These are phyloP conservation scores for Akabosia matsudoensis DNA, from an alignment of 1,140 invertebrate genomes.

Conservation along the genomic window DNA sequence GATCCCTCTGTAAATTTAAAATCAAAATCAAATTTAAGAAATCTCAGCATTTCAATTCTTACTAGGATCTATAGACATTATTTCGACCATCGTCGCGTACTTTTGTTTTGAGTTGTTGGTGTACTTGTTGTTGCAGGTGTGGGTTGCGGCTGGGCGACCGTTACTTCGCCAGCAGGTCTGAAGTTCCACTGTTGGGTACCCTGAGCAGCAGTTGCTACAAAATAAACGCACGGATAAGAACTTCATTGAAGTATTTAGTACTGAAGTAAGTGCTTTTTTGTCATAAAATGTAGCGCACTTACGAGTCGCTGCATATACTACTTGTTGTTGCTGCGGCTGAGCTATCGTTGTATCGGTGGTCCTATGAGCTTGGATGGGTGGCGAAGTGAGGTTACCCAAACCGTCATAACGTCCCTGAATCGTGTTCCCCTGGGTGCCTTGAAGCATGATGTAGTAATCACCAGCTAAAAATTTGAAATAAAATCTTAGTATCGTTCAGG, in stretches of 20 bases:
- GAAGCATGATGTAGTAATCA: constrained; percentile 40
- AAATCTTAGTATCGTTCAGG: background rate
- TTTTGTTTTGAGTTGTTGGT: constrained; percentile 18
- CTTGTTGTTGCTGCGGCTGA: constrained; percentile 8
- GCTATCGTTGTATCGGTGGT: constrained; percentile 23
- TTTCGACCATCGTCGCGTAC: no score
- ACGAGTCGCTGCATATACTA: constrained; percentile 16
- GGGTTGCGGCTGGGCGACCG: constrained; percentile 18
- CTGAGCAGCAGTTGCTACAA: constrained; percentile 19
- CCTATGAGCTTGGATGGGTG: constrained; percentile 32
- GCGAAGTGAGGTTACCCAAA: constrained; percentile 32
- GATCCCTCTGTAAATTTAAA: constrained; percentile 1
- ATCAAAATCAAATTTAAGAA: background rate
- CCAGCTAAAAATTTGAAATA: background rate
- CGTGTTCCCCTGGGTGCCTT: constrained; percentile 32
- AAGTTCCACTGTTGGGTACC: constrained; percentile 26
- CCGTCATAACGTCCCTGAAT: constrained; percentile 28
- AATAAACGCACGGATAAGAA: background rate
- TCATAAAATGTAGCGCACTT: background rate
- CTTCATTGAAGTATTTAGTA: background rate
- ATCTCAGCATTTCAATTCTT: background rate
- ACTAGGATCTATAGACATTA: background rate
- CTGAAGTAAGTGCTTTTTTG: background rate
- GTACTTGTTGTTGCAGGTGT: constrained; percentile 24
- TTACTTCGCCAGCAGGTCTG: background rate